Evolutionary conservation across 2,797 vertebrate species (phyloP), one percentile per base, ranked within the genome.

Genomic region (Chelon labrosus): DNA sequence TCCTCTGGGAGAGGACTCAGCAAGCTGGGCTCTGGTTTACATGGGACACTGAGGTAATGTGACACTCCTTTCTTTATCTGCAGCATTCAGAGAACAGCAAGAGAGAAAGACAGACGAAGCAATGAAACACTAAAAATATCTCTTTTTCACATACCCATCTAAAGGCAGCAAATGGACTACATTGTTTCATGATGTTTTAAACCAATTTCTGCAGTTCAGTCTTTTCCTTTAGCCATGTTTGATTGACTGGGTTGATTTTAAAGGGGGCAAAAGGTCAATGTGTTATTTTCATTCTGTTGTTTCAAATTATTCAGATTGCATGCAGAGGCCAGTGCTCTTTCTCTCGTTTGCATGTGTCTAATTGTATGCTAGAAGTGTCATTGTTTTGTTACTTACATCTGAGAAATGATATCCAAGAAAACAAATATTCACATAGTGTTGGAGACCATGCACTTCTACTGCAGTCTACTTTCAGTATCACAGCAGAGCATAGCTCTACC

Each of bases 11-110:
- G 95, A 94, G 97, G 97, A 80, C 94, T 99, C 89, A 98, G 98
- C 96, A 99, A 99, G 83, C 88, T 99, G 83, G 98, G 98, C 65
- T 99, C 98, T 85, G 98, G 98, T 83, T 94, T 99, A 87, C 98
- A 99, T 9, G 98, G 98, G 57, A 99, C 98, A 60, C 93, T 99
- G 90, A 96, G 98, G 98, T 99, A 94, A 97, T 74, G 70, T 65
- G 81, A 93, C 74, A 81, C 80, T 64, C 41, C 44, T 66, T 59
- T 64, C 70, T 85, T 81, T 67, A 70, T 85, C 73, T 65, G 53
- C 77, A 81, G 65, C 73, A 59, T 74, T 82, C 55, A 58, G 54
- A 77, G 67, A 84, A 70, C 20, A 71, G 53, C 25, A 55, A 68
- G 39, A 74, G 25, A 70, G 51, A 69, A 41, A 71, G 66, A 74